A percentile compares a stretch with the other conserved stretches of the same genome.
These are phyloP conservation scores for Sialia sialis DNA, from an alignment of 2,113 vertebrate species.

Conservation along the genomic window DNA sequence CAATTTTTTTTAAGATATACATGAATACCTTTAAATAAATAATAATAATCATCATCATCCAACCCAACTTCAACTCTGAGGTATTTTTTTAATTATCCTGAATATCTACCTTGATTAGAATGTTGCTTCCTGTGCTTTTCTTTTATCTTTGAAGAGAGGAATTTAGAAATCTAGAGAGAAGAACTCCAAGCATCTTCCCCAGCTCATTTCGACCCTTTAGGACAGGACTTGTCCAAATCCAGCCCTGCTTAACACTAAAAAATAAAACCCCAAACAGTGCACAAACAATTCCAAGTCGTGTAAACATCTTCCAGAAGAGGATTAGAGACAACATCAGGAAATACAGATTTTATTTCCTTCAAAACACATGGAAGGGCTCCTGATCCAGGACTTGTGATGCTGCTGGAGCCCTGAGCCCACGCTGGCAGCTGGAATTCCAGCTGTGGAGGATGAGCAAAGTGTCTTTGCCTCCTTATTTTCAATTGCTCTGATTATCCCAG, in stretches of 20 bases:
- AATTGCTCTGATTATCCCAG: neutral
- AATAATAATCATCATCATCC: neutral
- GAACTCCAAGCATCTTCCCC: neutral
- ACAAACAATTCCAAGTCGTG: neutral
- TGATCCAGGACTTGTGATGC: neutral
- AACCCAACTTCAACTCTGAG: neutral
- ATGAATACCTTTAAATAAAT: neutral
- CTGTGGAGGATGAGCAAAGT: neutral
- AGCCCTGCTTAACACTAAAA: neutral
- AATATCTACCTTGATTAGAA: neutral
- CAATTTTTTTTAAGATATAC: too few species aligned
- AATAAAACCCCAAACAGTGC: neutral
- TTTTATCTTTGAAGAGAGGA: neutral
- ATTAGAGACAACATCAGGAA: neutral
- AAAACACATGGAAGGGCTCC: neutral
- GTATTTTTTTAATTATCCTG: neutral
- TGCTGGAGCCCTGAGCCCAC: rapidly evolving
- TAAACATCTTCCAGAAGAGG: neutral
- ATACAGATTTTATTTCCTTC: neutral
- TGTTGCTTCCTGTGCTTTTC: neutral
- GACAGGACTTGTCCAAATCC: neutral
- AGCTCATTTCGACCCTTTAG: neutral
- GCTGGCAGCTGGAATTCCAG: neutral
- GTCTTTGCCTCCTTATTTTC: neutral
- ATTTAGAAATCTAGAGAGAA: neutral